Conservation (phyloP, 1,140 invertebrate species). For the Telenomus remus region DNA sequence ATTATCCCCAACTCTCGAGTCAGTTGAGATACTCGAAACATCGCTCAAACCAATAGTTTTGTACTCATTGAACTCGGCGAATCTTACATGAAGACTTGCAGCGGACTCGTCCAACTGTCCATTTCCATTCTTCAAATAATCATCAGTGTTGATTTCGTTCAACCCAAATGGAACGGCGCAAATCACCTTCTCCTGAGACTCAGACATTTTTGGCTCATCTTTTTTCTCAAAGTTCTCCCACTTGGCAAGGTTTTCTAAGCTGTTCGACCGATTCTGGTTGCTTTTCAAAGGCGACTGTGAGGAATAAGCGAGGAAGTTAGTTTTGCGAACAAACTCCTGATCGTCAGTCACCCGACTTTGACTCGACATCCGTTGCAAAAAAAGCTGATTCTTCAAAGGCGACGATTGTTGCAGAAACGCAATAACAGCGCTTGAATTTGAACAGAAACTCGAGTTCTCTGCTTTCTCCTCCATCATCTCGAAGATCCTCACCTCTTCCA, state of each 20-base stretch:
- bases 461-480: slow-evolving; percentile 83
- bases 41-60: slow-evolving; percentile 69
- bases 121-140: slow-evolving; percentile 1
- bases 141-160: slow-evolving; percentile 13
- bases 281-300: slow-evolving; percentile 5
- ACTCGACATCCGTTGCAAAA: slow-evolving; percentile 48
- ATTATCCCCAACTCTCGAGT: slow-evolving; percentile 47
- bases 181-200: slow-evolving; percentile 14
- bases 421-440: slow-evolving; percentile 80
- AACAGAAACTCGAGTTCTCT: slow-evolving; percentile 82
- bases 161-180: slow-evolving; percentile 19
- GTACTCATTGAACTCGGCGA: slow-evolving; percentile 72
- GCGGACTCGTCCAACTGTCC: slow-evolving; percentile 39
- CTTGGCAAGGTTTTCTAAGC: slow-evolving; percentile 3
- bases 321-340: slow-evolving; percentile 4
- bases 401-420: slow-evolving; percentile 77
- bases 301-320: slow-evolving; percentile 7
- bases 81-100: slow-evolving; percentile 69
- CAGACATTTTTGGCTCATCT: background rate
- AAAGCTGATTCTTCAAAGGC: slow-evolving; percentile 67
- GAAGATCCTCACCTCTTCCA: slow-evolving; percentile 81
- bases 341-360: slow-evolving; percentile 15
- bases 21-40: slow-evolving; percentile 63
- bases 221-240: slow-evolving; percentile 25
- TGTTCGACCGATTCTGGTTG: slow-evolving; percentile 6